Percentiles rank a stretch among this genome's conserved stretches.
These are phyloP conservation scores for Cyanoderma ruficeps DNA, from an alignment of 2,113 vertebrate genomes.

Conservation along the genomic window DNA sequence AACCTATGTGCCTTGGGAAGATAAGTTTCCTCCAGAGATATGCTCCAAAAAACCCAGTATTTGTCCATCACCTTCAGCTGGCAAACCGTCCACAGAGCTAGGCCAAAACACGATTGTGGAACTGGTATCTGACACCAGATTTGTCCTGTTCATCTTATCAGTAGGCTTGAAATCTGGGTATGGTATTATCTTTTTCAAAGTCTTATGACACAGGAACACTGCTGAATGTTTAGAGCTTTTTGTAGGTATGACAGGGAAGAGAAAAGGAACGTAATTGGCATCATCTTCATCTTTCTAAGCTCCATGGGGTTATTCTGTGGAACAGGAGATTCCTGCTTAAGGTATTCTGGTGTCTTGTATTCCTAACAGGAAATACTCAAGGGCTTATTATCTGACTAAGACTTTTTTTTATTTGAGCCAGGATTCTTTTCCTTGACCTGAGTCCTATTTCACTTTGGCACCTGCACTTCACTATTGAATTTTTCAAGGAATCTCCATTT, in stretches of 20 bases:
- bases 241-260: background rate
- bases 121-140: background rate
- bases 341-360: background rate
- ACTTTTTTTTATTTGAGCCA: background rate
- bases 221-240: background rate
- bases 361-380: background rate
- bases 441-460: background rate
- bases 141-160: background rate
- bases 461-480: background rate
- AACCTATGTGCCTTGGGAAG: background rate
- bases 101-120: background rate
- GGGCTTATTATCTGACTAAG: background rate
- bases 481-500: background rate
- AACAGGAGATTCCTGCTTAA: background rate
- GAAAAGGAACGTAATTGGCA: background rate
- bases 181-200: background rate
- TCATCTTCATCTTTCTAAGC: background rate
- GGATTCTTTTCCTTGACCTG: background rate
- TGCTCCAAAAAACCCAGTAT: rapidly evolving
- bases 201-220: background rate
- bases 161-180: background rate
- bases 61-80: background rate
- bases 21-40: background rate
- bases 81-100: background rate
- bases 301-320: background rate